Evolutionary conservation across 2,888 invertebrate species (phyloP).

Genomic region (Silvanus unidentatus): DNA sequence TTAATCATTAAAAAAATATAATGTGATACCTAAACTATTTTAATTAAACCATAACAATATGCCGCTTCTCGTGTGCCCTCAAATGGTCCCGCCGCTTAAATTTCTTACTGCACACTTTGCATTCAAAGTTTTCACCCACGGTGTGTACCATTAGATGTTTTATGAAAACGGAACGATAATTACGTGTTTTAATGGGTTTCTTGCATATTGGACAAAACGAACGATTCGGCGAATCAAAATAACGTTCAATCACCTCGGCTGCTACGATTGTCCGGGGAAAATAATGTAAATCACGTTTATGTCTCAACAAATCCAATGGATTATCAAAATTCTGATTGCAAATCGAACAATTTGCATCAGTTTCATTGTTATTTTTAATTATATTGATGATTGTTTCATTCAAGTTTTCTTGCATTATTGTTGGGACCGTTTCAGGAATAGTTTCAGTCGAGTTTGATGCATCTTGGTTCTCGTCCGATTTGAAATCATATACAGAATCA

Average conservation of each 20-base stretch:
- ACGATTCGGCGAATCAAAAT: slow-evolving; percentile 18
- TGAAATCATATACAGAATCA: too few relatives aligned
- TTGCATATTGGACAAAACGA: slow-evolving; percentile 18
- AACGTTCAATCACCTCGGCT: slow-evolving; percentile 14
- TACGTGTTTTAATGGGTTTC: slow-evolving; percentile 17
- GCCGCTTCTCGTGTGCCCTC: slow-evolving; percentile 3
- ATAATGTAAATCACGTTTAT: slow-evolving; percentile 13
- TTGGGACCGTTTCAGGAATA: too few relatives aligned
- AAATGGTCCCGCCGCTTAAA: slow-evolving; percentile 12
- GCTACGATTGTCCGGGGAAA: slow-evolving; percentile 11
- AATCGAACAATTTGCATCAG: not conserved
- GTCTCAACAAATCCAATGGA: slow-evolving; percentile 17
- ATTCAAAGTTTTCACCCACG: slow-evolving; percentile 13
- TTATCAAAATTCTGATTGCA: slow-evolving; percentile 8
- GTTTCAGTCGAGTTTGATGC: too few relatives aligned
- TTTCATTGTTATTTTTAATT: too few relatives aligned
- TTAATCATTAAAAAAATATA: too few relatives aligned
- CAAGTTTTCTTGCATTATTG: too few relatives aligned
- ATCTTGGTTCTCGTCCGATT: too few relatives aligned
- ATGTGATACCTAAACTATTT: too few relatives aligned
- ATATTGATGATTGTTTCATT: too few relatives aligned
- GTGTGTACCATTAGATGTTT: slow-evolving; percentile 19
- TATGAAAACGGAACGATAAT: slow-evolving; percentile 17
- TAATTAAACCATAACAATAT: not conserved
- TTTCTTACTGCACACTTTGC: slow-evolving; percentile 18